phyloP scores from a whole-genome alignment of 2,888 invertebrate species.

The Ormyrus pomaceus region DNA sequence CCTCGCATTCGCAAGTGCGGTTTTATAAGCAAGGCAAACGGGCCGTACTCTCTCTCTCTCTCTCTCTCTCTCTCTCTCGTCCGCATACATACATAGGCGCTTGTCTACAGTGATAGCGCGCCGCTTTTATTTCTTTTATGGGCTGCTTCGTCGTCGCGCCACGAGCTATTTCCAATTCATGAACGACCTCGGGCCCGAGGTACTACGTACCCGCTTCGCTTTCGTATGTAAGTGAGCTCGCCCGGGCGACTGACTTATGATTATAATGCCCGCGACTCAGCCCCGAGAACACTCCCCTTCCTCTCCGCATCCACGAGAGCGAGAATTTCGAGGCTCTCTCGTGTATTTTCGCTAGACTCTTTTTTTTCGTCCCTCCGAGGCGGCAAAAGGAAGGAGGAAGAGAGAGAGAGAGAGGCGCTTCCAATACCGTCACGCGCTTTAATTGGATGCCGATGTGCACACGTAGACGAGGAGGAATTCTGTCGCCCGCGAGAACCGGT shows the following conservation, averaged over 20 bases:
- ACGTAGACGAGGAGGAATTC: conserved; percentile 59
- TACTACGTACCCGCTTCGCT: conserved; percentile 27
- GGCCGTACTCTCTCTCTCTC: conserved; percentile 8
- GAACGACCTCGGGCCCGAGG: conserved; percentile 64
- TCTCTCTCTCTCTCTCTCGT: too few relatives aligned
- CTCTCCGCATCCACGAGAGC: neutral
- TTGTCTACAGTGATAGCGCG: conserved; percentile 62
- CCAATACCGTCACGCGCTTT: conserved; percentile 56
- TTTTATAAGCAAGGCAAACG: conserved; percentile 55
- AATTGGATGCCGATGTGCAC: conserved; percentile 60
- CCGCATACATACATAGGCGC: conserved; percentile 7
- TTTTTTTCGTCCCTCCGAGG: neutral
- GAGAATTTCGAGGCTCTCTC: conserved; percentile 22
- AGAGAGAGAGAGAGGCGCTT: conserved; percentile 18
- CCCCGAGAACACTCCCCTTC: neutral
- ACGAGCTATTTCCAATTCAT: conserved; percentile 73
- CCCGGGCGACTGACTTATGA: conserved; percentile 55
- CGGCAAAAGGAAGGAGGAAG: neutral
- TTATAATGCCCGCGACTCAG: conserved; percentile 51
- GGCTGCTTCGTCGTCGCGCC: conserved; percentile 69
- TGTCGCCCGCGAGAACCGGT: conserved; percentile 56
- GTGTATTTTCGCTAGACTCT: conserved; percentile 18
- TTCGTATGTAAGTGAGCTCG: conserved; percentile 58
- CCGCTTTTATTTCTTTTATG: conserved; percentile 70
- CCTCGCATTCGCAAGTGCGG: conserved; percentile 51